Evolutionary conservation across 2,888 invertebrate genomes (phyloP).

Genomic region (Spisula solida): DNA sequence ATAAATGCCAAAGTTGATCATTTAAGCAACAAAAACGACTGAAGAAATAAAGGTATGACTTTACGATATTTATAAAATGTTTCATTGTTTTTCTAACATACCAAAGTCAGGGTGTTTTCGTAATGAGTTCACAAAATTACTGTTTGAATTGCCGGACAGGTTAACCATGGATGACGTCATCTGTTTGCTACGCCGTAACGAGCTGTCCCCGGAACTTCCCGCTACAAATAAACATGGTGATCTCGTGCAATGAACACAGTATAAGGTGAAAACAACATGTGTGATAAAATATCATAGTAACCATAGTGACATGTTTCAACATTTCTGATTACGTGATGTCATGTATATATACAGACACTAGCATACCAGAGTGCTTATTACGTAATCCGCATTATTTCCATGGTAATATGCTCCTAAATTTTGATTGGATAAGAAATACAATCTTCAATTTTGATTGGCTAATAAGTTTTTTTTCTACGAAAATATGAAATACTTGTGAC

Average conservation of each 20-base stretch:
- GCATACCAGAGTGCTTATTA: neutral
- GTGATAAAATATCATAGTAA: neutral
- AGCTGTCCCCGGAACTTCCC: slow-evolving; percentile 83
- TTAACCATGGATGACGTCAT: slow-evolving; percentile 83
- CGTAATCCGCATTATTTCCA: neutral
- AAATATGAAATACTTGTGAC: neutral
- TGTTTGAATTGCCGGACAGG: slow-evolving; percentile 75
- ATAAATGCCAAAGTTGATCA: neutral
- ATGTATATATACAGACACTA: neutral
- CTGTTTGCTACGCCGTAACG: slow-evolving; percentile 81
- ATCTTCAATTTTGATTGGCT: slow-evolving; percentile 19
- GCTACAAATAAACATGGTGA: slow-evolving; percentile 76
- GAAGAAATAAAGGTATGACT: neutral
- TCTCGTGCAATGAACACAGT: slow-evolving; percentile 36
- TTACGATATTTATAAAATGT: neutral
- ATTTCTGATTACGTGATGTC: neutral
- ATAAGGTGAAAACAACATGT: slow-evolving; percentile 10
- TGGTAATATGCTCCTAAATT: neutral
- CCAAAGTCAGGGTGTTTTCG: slow-evolving; percentile 82
- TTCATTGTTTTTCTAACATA: slow-evolving; percentile 69
- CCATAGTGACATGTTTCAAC: neutral
- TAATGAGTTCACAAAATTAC: slow-evolving; percentile 74
- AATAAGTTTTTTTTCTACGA: neutral
- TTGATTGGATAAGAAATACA: neutral
- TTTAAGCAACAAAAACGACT: neutral